Base-by-base conservation (phyloP, 2,113 vertebrate genomes). In the Boulengeromyrus knoepffleri region DNA sequence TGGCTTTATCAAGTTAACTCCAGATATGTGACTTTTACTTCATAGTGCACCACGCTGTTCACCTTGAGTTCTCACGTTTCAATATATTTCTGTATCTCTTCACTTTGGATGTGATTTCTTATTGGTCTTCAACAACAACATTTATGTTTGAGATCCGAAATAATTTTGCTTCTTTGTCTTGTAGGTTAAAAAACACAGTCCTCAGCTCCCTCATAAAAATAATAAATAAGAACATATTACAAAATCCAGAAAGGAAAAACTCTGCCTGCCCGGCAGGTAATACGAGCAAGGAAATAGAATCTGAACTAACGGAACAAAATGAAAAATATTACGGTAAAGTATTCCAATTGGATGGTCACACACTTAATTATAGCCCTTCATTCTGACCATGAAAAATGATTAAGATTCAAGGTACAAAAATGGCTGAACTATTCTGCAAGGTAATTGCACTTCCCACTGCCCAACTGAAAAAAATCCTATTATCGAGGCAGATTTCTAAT, bases 351-450 rank as follows among this genome's bases (percentile, higher is more conserved):
- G 85, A 31, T 15, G 27, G 49, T 87, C 85, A 56, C 31, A 56
- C 50, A 53, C 50, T 87, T 87, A 87, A 87, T 87, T 87, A 87
- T 36, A 87, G 36, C 46, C 47, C 85, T 53, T 52, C 85, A 53
- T 87, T 53, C 56, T 31, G 46, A 87, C 31, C 50, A 87, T 9
- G n/a, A 31, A 56, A 87, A 53, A 87, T 87, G 85, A 87, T 87
- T 87, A 87, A 87, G n/a, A 17, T 87, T 80, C 74, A 19, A 85
- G 45, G 83, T 85, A n/a, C 83, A 85, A 85, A 83, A 46, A 85
- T 85, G 83, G 45, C 42, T 85, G 83, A 85, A 85, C 42, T 85
- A 85, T 85, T 85, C 83, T 85, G 45, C 45, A 10, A 46, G 21
- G 45, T 85, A 85, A 85, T 85, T 85, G 24, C 83, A 47, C 83